Evolutionary conservation across 2,113 vertebrate species (phyloP).

Genomic region (Haemorhous mexicanus): DNA sequence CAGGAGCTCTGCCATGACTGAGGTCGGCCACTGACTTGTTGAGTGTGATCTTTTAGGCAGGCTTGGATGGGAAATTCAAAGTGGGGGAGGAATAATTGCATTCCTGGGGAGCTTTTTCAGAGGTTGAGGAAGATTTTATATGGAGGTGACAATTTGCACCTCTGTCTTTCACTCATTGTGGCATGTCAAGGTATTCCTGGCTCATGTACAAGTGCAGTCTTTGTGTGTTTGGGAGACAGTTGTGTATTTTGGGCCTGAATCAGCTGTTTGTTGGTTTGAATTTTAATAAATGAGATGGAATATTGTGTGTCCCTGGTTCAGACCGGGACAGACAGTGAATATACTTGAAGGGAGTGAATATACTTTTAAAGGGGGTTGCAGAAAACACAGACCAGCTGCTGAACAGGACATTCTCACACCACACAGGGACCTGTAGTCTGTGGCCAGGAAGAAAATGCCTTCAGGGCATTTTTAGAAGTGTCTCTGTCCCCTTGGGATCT

Average conservation of each 20-base stretch:
- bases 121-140: background rate
- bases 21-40: background rate
- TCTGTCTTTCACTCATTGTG: background rate
- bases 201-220: background rate
- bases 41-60: background rate
- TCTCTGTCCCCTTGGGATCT: background rate
- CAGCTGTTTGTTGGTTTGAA: background rate
- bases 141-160: background rate
- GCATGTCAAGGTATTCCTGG: background rate
- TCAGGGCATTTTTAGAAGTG: background rate
- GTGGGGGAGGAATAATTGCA: background rate
- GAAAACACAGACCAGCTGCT: background rate
- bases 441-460: background rate
- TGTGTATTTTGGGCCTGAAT: background rate
- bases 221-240: fast-evolving
- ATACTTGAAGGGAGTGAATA: background rate
- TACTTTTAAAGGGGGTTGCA: background rate
- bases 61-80: background rate
- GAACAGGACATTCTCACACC: background rate
- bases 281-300: background rate
- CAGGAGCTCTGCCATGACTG: background rate
- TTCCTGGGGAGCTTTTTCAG: background rate
- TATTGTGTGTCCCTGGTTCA: background rate
- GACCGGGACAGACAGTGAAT: background rate
- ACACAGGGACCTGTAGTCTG: background rate